Percentiles rank a stretch among this genome's conserved stretches.
Evolutionary conservation across 1,140 invertebrate species (phyloP).

Genomic region (Batillaria attramentaria): DNA sequence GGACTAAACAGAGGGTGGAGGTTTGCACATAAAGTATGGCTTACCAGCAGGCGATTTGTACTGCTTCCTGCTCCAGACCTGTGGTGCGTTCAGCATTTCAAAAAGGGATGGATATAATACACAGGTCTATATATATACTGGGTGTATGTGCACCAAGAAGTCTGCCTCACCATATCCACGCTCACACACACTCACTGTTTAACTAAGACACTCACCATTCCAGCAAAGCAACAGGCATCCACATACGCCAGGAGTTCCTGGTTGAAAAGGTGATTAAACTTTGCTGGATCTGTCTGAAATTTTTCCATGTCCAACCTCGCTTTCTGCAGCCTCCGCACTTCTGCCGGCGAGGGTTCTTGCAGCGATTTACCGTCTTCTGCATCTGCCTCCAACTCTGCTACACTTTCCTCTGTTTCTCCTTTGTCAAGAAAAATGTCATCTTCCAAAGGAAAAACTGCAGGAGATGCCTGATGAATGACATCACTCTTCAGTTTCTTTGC

Average conservation of each 20-base stretch:
- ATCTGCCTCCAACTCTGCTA: background rate
- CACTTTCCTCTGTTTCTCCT: background rate
- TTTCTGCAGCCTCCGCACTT: slow-evolving; percentile 6
- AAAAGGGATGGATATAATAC: too few relatives aligned
- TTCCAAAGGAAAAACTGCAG: background rate
- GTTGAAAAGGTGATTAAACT: slow-evolving; percentile 17
- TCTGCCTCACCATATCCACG: too few relatives aligned
- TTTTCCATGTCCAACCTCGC: slow-evolving; percentile 5
- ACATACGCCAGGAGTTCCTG: slow-evolving; percentile 23
- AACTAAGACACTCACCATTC: slow-evolving; percentile 23
- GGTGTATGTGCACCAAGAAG: too few relatives aligned
- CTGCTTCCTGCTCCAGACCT: too few relatives aligned
- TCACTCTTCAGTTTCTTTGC: background rate
- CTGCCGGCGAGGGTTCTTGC: background rate
- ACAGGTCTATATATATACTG: too few relatives aligned
- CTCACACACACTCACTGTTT: too few relatives aligned
- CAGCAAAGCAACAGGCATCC: slow-evolving; percentile 29
- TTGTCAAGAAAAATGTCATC: background rate
- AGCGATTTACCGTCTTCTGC: background rate
- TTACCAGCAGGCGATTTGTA: too few relatives aligned
- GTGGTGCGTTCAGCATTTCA: too few relatives aligned
- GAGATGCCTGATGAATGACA: background rate
- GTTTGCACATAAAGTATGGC: too few relatives aligned
- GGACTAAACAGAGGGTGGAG: too few relatives aligned
- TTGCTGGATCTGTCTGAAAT: slow-evolving; percentile 12